Base-by-base conservation (phyloP, 2,113 vertebrate species). In the Callocephalon fimbriatum region DNA sequence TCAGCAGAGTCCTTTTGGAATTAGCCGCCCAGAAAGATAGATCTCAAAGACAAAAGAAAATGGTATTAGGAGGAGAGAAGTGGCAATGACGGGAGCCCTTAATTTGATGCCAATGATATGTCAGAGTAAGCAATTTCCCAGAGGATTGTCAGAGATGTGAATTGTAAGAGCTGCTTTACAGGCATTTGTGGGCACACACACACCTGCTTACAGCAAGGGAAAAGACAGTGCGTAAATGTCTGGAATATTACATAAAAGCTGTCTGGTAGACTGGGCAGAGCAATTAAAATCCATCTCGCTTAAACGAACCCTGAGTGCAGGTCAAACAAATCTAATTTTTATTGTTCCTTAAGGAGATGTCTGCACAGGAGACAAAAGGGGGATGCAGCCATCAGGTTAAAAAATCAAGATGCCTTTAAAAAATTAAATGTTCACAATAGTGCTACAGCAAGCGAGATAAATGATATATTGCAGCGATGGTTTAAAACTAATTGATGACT, bases 401-500 rank as follows among this genome's bases (percentile, higher is more conserved):
- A 95, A 97, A 96, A 92, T 90, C 95, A 98, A 96, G 98, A 98
- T 97, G 98, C 95, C 94, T 97, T 98, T 94, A 97, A 98, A 98
- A 98, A 98, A 98, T 98, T 98, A 98, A 98, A 98, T 93, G 98
- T 97, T 98, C 98, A 97, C 96, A 97, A 96, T 96, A 98, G 93
- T 95, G 95, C 96, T 86, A 53, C 98, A 96, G 97, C 96, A 98
- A 96, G 97, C 95, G 97, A 94, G 98, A 98, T 97, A 98, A 98
- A 98, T 98, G 98, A 98, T 97, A 97, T 98, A 98, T 98, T 98
- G 79, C 97, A 96, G 94, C 3, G 56, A 97, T 96, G 97, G 97
- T 97, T 98, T 98, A 98, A 98, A 98, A 97, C 96, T 98, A 98
- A 98, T 98, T 98, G 98, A 98, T 98, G 98, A 98, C 98, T 98